Evolutionary conservation across 2,113 vertebrate species (phyloP).

Genomic region (Trinectes maculatus): DNA sequence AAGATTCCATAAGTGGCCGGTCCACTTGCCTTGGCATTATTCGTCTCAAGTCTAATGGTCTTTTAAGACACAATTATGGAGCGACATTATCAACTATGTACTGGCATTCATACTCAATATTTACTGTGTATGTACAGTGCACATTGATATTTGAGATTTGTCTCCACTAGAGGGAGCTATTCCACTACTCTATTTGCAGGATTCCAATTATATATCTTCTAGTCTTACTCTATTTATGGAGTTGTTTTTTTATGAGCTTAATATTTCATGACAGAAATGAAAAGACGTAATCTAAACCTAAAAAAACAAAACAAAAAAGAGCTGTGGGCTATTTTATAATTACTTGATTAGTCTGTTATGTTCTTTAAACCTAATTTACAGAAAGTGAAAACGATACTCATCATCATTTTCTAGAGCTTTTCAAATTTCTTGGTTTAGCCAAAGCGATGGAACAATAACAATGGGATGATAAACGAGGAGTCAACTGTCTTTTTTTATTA

Average conservation of each 20-base stretch:
- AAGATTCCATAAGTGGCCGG: no score
- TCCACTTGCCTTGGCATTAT: no score
- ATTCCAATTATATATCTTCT: not conserved
- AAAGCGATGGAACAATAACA: no score
- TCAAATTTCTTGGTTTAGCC: not conserved
- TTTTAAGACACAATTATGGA: not conserved
- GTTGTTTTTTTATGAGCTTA: no score
- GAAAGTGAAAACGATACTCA: not conserved
- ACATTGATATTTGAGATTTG: no score
- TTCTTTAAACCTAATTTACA: not conserved
- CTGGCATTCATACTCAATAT: no score
- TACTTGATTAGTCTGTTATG: not conserved
- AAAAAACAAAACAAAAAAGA: no score
- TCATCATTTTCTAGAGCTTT: not conserved
- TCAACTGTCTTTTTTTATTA: not conserved
- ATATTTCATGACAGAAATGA: not conserved
- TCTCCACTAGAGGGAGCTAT: constrained; percentile 59
- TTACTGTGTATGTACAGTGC: not conserved
- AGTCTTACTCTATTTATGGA: not conserved
- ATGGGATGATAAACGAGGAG: not conserved
- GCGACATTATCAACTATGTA: not conserved
- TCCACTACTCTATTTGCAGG: constrained; percentile 8
- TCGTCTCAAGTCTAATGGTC: no score
- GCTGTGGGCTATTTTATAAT: not conserved
- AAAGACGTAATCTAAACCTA: no score